phyloP scores from a whole-genome alignment of 2,113 vertebrate genomes.

The Gymnocephalus cernua region DNA sequence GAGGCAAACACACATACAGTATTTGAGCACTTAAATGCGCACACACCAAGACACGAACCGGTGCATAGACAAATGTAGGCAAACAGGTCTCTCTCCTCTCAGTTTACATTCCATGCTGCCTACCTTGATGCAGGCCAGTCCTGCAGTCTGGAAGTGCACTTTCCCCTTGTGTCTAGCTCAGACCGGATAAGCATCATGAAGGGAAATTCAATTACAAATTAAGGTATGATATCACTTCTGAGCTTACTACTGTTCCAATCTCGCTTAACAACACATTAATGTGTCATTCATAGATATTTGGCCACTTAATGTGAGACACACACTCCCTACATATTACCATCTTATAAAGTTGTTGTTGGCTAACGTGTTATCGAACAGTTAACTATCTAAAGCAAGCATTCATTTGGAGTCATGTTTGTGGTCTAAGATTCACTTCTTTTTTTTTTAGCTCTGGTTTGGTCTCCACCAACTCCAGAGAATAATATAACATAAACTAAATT shows the following conservation, averaged over 20 bases:
- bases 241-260: background rate
- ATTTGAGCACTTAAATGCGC: slow-evolving; percentile 31
- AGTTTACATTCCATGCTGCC: slow-evolving; percentile 68
- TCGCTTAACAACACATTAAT: background rate
- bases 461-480: background rate
- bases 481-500: background rate
- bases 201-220: slow-evolving; percentile 12
- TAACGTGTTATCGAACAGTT: background rate
- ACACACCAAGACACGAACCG: slow-evolving; percentile 32
- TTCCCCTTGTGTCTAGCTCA: slow-evolving; percentile 15
- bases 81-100: slow-evolving; percentile 29
- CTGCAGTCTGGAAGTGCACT: slow-evolving; percentile 35
- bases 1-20: slow-evolving; percentile 54
- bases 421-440: background rate
- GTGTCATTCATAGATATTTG: background rate
- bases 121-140: slow-evolving; percentile 48
- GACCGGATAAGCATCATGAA: background rate
- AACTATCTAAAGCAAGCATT: background rate
- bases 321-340: background rate
- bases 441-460: background rate
- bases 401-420: background rate
- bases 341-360: background rate
- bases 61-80: slow-evolving; percentile 13
- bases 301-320: background rate
- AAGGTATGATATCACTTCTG: background rate